Base-by-base conservation (phyloP, 2,888 invertebrate genomes). In the Apodemia zela region DNA sequence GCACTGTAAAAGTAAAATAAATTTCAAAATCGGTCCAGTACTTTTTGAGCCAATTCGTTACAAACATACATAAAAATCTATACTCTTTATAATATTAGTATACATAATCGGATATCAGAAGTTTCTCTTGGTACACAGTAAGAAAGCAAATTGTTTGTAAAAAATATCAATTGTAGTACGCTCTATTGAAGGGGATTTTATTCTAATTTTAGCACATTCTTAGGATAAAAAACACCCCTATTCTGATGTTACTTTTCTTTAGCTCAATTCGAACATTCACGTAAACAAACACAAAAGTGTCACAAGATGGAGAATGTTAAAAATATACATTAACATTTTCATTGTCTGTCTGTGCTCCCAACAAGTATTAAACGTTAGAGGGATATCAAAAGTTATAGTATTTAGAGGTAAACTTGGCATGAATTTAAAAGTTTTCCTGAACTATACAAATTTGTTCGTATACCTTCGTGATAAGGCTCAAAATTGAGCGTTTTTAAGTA, bases 331-430 rank as follows among this genome's bases (percentile, higher is more conserved):
- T 87, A 85, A 82, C 85, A 88, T 88, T 88, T 85, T 79, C 85
- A 89, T 88, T 89, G 89, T 89, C 82, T 15, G 42, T 1, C 42
- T 82, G 75, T 71, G 83, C 83, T 85, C 76, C 73, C 71, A 71
- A 80, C 78, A 79, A 85, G 78, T 85, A 85, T 85, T 65, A 84
- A 85, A 83, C 85, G 80, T 80, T 81, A 78, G 83, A 83, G 84
- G 80, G 82, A 85, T 86, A 88, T 87, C 85, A 86, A 77, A 86
- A 89, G 84, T 89, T 89, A 87, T 85, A 84, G 84, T 86, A 86
- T 87, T 87, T 85, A 81, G 83, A 84, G 82, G 83, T 85, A 82
- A 84, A 80, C 79, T 82, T 84, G 81, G 82, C 81, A 82, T 83
- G 81, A 75, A 79, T 80, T 81, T 80, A 82, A 81, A 76, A 63